Evolutionary conservation across 2,113 vertebrate genomes (phyloP).

Genomic region (Myxocyprinus asiaticus): DNA sequence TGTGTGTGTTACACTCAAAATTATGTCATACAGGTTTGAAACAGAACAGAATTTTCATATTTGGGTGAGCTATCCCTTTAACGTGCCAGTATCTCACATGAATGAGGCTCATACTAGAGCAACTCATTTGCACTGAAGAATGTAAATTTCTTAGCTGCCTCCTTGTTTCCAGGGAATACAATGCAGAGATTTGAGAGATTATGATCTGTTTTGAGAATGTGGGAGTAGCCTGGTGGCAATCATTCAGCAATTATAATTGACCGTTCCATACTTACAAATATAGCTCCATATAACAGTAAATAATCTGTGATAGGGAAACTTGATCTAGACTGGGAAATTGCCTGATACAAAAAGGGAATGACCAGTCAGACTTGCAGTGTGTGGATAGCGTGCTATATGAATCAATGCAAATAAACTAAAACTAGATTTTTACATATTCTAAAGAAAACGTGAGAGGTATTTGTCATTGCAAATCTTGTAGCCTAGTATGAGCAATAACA

Average conservation of each 20-base stretch:
- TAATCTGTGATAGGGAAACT: not conserved
- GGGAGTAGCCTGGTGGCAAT: not conserved
- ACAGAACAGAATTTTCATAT: too few species aligned
- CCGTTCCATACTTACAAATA: not conserved
- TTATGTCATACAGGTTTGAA: too few species aligned
- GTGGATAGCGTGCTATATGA: too few species aligned
- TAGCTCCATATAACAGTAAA: not conserved
- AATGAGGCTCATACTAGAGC: not conserved
- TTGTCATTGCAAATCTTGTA: too few species aligned
- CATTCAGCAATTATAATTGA: not conserved
- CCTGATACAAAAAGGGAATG: too few species aligned
- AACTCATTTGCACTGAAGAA: conserved; percentile 7
- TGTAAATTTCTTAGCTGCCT: not conserved
- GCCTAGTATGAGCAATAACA: too few species aligned
- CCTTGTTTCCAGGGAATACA: not conserved
- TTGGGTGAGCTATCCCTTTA: not conserved
- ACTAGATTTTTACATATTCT: too few species aligned
- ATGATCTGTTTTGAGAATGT: not conserved
- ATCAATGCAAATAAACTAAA: too few species aligned
- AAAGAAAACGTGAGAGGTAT: too few species aligned
- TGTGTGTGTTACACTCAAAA: too few species aligned
- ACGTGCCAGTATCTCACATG: not conserved
- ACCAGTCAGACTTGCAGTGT: too few species aligned
- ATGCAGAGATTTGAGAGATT: conserved; percentile 13
- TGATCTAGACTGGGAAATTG: too few species aligned